Evolutionary conservation across 2,113 vertebrate species (phyloP), one percentile per base, ranked within the genome.

Genomic region (Pantherophis guttatus): DNA sequence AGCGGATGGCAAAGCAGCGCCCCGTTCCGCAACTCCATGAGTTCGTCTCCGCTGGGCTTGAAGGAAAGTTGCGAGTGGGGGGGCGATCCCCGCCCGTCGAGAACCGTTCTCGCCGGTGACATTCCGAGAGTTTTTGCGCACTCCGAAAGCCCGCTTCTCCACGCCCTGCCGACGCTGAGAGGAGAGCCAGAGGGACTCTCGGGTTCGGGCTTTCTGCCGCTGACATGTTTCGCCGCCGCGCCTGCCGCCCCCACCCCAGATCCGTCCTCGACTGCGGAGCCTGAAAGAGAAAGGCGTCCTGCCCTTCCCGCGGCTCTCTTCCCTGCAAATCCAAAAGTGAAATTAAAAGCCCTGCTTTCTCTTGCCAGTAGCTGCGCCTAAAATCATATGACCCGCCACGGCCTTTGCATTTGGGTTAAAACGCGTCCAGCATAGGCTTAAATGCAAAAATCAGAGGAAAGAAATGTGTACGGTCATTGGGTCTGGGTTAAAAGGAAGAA

Each of bases 281-380:
- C 13, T 8, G 52, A 53, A 24, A 90, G 55, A 58, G 50, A 87
- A 53, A 11, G 53, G 0, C 48, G 13, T 33, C 88, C 85, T 6
- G 13, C 29, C 88, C 85, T 6, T 50, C 50, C 96, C 92, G 92
- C 48, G 92, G 88, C 95, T 93, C 94, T 93, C 93, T 93, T 96
- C 95, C 91, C 86, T 96, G 94, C 97, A 96, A 97, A 98, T 97
- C 96, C 97, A 98, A 98, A 98, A 98, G 97, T 97, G 98, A 98
- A 98, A 98, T 97, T 95, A 97, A 97, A 96, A 96, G 52, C 94
- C 93, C 87, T 15, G 92, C 75, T 70, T 85, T 86, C 48, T 58
- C 90, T 86, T 59, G 91, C 91, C 95, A 94, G 94, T 92, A 91
- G 95, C 95, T 94, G 96, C 95, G 94, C 95, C 95, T 94, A n/a